A percentile compares a stretch with the other conserved stretches of the same genome.
Conservation (phyloP, 2,888 invertebrate species). For the Dastarcus helophoroides region DNA sequence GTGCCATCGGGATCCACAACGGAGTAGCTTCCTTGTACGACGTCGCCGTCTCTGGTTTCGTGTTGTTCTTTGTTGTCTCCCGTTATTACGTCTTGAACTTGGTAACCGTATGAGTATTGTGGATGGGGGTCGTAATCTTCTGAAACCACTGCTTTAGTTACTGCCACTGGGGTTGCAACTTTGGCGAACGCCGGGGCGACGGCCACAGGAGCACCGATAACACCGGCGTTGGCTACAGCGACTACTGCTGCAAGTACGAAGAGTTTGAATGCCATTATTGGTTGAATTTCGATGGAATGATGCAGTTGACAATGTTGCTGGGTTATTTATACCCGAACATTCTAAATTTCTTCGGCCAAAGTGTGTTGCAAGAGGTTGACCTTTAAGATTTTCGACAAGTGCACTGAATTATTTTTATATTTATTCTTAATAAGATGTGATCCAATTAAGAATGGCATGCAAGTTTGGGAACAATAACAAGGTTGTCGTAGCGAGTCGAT, state of each 20-base stretch:
- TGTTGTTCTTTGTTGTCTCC: slow-evolving; percentile 49
- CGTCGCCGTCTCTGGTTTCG: slow-evolving; percentile 51
- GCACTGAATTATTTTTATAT: too few relatives aligned
- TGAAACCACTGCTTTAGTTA: slow-evolving; percentile 20
- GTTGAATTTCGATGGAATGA: slow-evolving; percentile 1
- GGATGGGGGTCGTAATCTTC: slow-evolving; percentile 33
- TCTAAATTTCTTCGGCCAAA: too few relatives aligned
- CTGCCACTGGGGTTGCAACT: slow-evolving; percentile 13
- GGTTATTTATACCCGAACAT: slow-evolving; percentile 10
- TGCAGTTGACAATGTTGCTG: not conserved
- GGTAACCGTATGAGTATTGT: slow-evolving; percentile 47
- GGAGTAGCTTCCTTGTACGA: slow-evolving; percentile 48
- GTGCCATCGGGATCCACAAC: slow-evolving; percentile 49
- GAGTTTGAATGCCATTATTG: slow-evolving; percentile 15
- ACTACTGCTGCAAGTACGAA: slow-evolving; percentile 14
- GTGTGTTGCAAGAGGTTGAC: too few relatives aligned
- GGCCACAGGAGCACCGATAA: slow-evolving; percentile 6
- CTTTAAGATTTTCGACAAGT: too few relatives aligned
- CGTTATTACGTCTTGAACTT: slow-evolving; percentile 45
- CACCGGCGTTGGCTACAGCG: slow-evolving; percentile 15
- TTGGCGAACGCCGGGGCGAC: slow-evolving; percentile 10
- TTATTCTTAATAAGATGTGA: too few relatives aligned
- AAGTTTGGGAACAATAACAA: too few relatives aligned
- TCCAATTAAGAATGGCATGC: too few relatives aligned
- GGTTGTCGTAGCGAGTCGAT: too few relatives aligned